Base-by-base conservation (phyloP, 2,797 vertebrate species). In the Esox masquinongy region DNA sequence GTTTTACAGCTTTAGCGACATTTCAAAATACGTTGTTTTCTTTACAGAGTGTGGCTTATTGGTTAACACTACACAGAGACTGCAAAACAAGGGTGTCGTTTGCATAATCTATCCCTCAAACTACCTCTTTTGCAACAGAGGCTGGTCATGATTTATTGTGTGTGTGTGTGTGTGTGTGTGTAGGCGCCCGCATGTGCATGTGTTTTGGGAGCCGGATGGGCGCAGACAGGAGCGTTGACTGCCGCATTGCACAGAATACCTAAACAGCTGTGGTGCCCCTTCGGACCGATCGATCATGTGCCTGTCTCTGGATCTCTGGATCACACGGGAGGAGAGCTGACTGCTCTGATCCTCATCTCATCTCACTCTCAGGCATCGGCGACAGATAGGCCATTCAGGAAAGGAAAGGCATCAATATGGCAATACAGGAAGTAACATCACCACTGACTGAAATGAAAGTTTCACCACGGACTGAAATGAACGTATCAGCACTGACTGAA, bases 241-340 rank as follows among this genome's bases (percentile, higher is more conserved):
- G 88, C 90, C 86, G 91, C 91, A 90, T 89, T 89, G 91, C 91
- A 91, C 90, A 88, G 90, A 93, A 93, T 93, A 86, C 83, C 86
- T 91, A 90, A 93, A 87, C 89, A 91, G 90, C 90, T 89, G 86
- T 88, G 82, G 87, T 71, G 89, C 90, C 89, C 88, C 87, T 89
- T 90, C 88, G 86, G 89, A 84, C 79, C 91, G 84, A 92, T 92
- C 89, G 90, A 93, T 93, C 92, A 92, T 82, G 87, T 88, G 88
- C 86, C 90, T 79, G 89, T 86, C 88, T 82, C 43, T 47, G 43
- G 43, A 47, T 47, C 43, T 47, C 88, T 82, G 89, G 90, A 91
- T 87, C 90, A 91, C 89, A 90, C 82, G 78, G 84, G 90, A 85
- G 89, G 39, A 85, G 85, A 88, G 84, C 85, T 68, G 67, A 68